Percentiles rank a stretch among this genome's conserved stretches.
Evolutionary conservation across 2,113 vertebrate species (phyloP).

Genomic region (Pantherophis guttatus): DNA sequence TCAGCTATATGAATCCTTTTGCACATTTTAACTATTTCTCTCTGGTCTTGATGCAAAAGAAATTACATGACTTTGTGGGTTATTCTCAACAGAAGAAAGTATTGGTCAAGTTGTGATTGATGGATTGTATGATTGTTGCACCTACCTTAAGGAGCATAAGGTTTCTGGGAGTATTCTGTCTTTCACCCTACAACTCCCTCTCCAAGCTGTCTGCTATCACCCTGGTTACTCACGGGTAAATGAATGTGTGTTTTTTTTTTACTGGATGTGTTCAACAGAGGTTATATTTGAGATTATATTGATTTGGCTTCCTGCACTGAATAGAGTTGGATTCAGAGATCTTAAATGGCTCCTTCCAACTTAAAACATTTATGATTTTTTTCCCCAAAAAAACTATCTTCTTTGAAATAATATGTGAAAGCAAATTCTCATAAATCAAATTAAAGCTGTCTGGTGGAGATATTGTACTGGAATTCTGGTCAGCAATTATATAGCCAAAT

Average conservation of each 20-base stretch:
- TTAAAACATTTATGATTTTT: background rate
- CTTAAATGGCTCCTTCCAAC: background rate
- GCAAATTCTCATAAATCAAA: background rate
- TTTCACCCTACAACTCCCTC: background rate
- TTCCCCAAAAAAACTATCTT: background rate
- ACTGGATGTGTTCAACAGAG: background rate
- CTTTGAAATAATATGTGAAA: background rate
- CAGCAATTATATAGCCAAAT: background rate
- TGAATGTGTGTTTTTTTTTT: background rate
- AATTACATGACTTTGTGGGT: background rate
- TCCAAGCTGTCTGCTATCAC: background rate
- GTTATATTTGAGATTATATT: background rate
- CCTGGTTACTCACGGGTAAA: background rate
- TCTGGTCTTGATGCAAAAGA: background rate
- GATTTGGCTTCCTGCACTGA: background rate
- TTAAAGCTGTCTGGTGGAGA: background rate
- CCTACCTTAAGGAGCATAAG: background rate
- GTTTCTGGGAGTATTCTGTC: background rate
- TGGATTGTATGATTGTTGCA: background rate
- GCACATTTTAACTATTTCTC: background rate
- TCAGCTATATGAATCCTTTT: background rate
- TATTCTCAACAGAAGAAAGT: background rate
- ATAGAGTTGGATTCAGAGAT: background rate
- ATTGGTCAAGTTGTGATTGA: background rate
- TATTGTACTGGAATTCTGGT: background rate